Base-by-base conservation (phyloP, 2,797 vertebrate genomes). In the Gymnocypris eckloni region DNA sequence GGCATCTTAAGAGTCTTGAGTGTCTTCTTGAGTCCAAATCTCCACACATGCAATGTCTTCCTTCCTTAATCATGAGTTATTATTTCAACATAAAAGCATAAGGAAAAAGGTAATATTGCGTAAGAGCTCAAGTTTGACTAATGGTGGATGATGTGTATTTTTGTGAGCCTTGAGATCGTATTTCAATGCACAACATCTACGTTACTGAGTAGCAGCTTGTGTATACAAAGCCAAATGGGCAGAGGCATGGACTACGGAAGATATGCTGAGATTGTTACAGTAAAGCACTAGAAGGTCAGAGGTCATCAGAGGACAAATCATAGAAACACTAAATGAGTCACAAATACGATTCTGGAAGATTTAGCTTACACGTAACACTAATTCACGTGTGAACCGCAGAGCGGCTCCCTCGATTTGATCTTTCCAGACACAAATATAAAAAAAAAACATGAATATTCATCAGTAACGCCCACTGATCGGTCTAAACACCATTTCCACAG, bases 151-250 rank as follows among this genome's bases (percentile, higher is more conserved):
- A 79, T 54, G 64, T 79, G 66, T 79, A 37, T 84, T 67, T 64
- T 75, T 22, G 13, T 84, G 67, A 80, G 69, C 45, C 69, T 54
- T 79, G 54, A 77, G 59, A 56, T 64, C 54, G 82, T 80, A 96
- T 94, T 93, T 94, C 37, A 81, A 82, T 70, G 89, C 95, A 95
- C 94, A 94, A 95, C 95, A 96, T 92, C 91, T 91, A 93, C 95
- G 93, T 91, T 90, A 89, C 93, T 91, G 93, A 93, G 92, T 93
- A 85, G 86, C 75, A 87, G 86, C 71, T 87, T 54, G 39, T 80
- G 78, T 88, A 67, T 89, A 87, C 84, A 90, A 79, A 86, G 75
- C 75, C 43, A 84, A 85, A 86, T 79, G 87, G 82, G 67, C 86
- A 87, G 83, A 83, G 85, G 81, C 76, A 59, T 92, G 73, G 81